phyloP scores from a whole-genome alignment of 2,888 invertebrate genomes.

The Stenotaenia linearis region DNA sequence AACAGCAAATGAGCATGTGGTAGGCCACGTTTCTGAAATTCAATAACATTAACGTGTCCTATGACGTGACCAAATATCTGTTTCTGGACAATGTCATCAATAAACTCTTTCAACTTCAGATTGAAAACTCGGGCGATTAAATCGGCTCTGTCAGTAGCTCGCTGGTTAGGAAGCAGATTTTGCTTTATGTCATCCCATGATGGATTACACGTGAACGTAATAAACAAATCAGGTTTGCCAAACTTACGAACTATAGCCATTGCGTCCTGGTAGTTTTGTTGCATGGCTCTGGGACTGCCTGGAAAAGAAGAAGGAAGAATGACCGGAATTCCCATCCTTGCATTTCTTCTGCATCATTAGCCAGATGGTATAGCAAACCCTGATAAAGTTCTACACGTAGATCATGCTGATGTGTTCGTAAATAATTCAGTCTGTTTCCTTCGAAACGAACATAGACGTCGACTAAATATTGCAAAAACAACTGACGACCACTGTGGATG shows the following conservation, averaged over 20 bases:
- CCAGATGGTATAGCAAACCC: too few relatives aligned
- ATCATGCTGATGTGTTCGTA: too few relatives aligned
- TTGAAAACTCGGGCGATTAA: slow-evolving; percentile 45
- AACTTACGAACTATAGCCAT: slow-evolving; percentile 48
- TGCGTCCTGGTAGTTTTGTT: slow-evolving; percentile 47
- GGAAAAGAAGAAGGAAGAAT: slow-evolving; percentile 45
- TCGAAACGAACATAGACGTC: too few relatives aligned
- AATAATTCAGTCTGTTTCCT: too few relatives aligned
- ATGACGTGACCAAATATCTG: neutral
- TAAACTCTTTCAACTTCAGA: neutral
- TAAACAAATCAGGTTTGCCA: slow-evolving; percentile 49
- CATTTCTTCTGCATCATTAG: neutral
- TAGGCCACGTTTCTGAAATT: slow-evolving; percentile 40
- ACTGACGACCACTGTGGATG: too few relatives aligned
- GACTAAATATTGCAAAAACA: too few relatives aligned
- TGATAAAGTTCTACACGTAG: too few relatives aligned
- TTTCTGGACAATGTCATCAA: neutral
- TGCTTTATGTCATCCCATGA: slow-evolving; percentile 47
- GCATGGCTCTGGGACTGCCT: slow-evolving; percentile 44
- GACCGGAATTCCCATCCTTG: slow-evolving; percentile 34
- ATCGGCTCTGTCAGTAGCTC: slow-evolving; percentile 44
- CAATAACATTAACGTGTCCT: slow-evolving; percentile 37
- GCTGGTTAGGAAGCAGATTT: slow-evolving; percentile 41
- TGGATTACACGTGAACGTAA: slow-evolving; percentile 50
- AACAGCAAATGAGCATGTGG: slow-evolving; percentile 38